Evolutionary conservation across 2,888 invertebrate genomes (phyloP), one percentile per base, ranked within the genome.

Genomic region (Mayetiola destructor): DNA sequence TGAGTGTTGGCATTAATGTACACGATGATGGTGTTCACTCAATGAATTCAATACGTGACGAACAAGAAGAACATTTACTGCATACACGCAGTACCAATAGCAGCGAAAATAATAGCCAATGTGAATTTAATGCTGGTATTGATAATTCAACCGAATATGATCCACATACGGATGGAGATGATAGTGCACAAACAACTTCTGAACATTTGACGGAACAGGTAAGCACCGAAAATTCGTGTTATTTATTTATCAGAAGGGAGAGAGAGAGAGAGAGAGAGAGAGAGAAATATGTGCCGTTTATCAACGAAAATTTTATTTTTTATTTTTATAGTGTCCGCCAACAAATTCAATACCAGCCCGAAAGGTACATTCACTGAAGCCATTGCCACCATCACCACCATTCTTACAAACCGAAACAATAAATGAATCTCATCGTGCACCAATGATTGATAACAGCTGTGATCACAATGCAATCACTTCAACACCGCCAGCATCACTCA

Each of bases 41-140:
- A 30, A 61, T 63, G 39, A 64, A 65, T 30, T 61, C 62, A 2
- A 57, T 63, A 18, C 62, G 61, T 32, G 64, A 62, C 55, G 65
- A 65, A 58, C 42, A 56, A 21, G 40, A 56, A 30, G 18, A 56
- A 20, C 16, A 32, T 16, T 29, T 27, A 27, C 18, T 56, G 29
- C 20, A 56, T 42, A 42, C 56, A 8, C 20, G 42, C 2, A 56
- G 56, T n/a, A 56, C 39, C 16, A 40, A 18, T 9, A 40, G 42
- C 27, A 56, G 27, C 21, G 40, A 56, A 20, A 36, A 37, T 37
- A 20, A 27, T 14, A 40, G 40, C 32, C 56, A 40, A 27, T 42
- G 42, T 20, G 56, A 56, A 56, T 56, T 30, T 18, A 56, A 56
- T 18, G 56, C 30, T 21, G 56, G 39, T 10, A 30, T 56, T 5